Conservation (phyloP, 2,113 vertebrate genomes). For the Lanius ludovicianus region DNA sequence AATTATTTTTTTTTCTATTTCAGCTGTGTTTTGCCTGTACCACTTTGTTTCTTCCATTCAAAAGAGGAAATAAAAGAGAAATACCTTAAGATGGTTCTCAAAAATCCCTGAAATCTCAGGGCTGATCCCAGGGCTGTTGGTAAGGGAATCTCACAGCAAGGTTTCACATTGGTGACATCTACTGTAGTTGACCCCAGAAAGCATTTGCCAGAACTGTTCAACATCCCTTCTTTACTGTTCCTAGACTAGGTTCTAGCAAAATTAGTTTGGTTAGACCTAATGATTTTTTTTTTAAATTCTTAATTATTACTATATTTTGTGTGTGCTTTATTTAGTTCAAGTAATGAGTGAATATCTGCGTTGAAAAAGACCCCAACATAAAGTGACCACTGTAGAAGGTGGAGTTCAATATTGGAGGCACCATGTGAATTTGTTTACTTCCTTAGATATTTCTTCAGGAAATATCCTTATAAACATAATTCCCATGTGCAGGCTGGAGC, state of each 20-base stretch:
- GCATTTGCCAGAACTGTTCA: not conserved
- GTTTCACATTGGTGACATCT: not conserved
- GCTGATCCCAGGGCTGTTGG: not conserved
- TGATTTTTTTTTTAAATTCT: not conserved
- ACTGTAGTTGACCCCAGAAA: not conserved
- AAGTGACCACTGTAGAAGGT: not conserved
- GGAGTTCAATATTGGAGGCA: not conserved
- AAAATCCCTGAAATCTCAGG: not conserved
- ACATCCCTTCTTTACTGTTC: not conserved
- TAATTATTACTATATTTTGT: not conserved
- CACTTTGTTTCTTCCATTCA: not conserved
- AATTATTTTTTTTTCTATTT: not conserved
- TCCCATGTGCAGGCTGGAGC: not conserved
- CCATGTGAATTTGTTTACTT: constrained; percentile 9
- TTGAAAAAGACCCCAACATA: not conserved
- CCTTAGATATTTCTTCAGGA: constrained; percentile 1
- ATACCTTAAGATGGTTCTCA: not conserved
- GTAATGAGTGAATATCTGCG: not conserved
- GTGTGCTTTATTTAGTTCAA: not conserved
- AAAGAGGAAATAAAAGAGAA: not conserved
- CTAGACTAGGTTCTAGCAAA: not conserved
- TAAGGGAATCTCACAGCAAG: not conserved
- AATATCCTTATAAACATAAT: not conserved
- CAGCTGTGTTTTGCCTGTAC: not conserved
- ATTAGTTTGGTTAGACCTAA: not conserved